Percentiles rank a stretch among this genome's conserved stretches.
Conservation (phyloP, 2,113 vertebrate species). For the Daboia siamensis region DNA sequence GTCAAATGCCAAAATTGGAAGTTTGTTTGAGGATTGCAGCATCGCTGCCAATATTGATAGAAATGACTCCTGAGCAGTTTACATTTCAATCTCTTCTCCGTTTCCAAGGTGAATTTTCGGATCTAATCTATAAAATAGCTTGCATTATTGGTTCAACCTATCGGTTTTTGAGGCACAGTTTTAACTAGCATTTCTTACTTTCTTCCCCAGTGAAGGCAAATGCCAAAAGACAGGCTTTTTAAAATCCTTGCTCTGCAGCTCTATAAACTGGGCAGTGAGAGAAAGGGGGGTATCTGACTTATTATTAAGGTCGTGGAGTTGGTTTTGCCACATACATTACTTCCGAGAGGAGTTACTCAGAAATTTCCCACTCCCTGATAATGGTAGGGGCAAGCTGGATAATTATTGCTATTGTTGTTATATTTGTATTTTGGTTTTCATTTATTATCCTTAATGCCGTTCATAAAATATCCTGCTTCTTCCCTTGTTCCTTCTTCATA, state of each 20-base stretch:
- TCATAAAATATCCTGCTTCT: background rate
- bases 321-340: background rate
- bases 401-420: background rate
- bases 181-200: background rate
- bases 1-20: background rate
- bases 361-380: background rate
- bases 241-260: background rate
- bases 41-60: background rate
- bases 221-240: background rate
- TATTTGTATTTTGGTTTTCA: background rate
- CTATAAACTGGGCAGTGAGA: background rate
- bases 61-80: background rate
- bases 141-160: background rate
- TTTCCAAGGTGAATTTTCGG: background rate
- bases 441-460: background rate
- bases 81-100: background rate
- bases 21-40: background rate
- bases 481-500: background rate
- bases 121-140: background rate
- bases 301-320: background rate
- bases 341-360: background rate
- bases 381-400: background rate
- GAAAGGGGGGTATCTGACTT: background rate
- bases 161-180: background rate
- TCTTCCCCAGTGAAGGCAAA: background rate